Evolutionary conservation across 2,888 invertebrate species (phyloP).

Genomic region (Himalopsyche japonica): DNA sequence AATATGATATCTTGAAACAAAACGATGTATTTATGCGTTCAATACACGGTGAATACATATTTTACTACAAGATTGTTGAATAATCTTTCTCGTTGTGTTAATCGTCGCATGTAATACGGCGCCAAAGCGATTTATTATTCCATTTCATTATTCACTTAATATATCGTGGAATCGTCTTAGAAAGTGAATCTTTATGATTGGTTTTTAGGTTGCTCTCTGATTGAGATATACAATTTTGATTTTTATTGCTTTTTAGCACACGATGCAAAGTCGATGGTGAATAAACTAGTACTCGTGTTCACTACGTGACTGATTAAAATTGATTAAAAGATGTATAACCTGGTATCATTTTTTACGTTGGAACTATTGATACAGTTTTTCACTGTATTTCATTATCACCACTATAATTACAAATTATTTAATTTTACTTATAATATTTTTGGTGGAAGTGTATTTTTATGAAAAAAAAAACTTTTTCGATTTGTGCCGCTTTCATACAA

Average conservation of each 20-base stretch:
- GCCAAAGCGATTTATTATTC: not conserved
- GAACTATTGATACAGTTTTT: not conserved
- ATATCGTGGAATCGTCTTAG: not conserved
- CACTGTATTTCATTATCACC: too few relatives aligned
- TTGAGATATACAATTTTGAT: not conserved
- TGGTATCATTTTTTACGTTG: not conserved
- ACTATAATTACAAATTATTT: too few relatives aligned
- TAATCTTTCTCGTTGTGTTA: not conserved
- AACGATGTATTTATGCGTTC: too few relatives aligned
- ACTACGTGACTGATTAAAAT: not conserved
- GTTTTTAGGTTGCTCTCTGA: not conserved
- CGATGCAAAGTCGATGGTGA: not conserved
- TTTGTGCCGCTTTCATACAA: too few relatives aligned
- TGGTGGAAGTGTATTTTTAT: too few relatives aligned
- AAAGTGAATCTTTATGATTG: slow-evolving; percentile 25
- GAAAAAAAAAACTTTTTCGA: too few relatives aligned
- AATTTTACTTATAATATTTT: too few relatives aligned
- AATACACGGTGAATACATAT: too few relatives aligned
- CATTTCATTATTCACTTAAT: not conserved
- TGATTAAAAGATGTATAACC: not conserved
- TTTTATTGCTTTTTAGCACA: not conserved
- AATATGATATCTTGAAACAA: too few relatives aligned
- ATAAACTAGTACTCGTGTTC: not conserved
- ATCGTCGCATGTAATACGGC: not conserved
- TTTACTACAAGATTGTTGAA: too few relatives aligned